Base-by-base conservation (phyloP, 2,888 invertebrate genomes). In the Seira musarum region DNA sequence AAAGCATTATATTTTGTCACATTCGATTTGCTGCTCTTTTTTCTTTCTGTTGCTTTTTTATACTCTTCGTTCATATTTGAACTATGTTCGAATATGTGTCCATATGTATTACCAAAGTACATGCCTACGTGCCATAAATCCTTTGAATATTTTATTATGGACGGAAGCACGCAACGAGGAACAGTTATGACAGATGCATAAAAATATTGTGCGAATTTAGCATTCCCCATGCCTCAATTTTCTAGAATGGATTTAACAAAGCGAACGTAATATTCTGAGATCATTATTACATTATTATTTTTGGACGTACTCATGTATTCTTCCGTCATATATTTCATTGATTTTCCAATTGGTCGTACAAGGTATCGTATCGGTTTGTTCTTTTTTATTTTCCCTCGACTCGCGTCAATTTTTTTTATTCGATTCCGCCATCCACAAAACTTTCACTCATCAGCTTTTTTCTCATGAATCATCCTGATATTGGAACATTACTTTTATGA, bases 321-420 rank as follows among this genome's bases (percentile, higher is more conserved):
- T 57, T 57, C 17, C n/a, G 57, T 57, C 17, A 57, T n/a, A n/a
- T n/a, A n/a, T 57, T 57, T n/a, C 57, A 57, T 57, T 57, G 57
- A 57, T 57, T 57, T 57, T 57, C 57, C 57, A 57, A 57, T 57
- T 57, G 40, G 40, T n/a, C n/a, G n/a, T n/a, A n/a, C n/a, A n/a
- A n/a, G n/a, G n/a, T n/a, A n/a, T n/a, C n/a, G n/a, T n/a, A n/a
- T n/a, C n/a, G n/a, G n/a, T n/a, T n/a, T n/a, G n/a, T n/a, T n/a
- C n/a, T n/a, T n/a, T n/a, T n/a, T n/a, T n/a, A n/a, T n/a, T n/a
- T n/a, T n/a, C n/a, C n/a, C n/a, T n/a, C n/a, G n/a, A n/a, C n/a
- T n/a, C n/a, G n/a, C n/a, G n/a, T n/a, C n/a, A n/a, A n/a, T n/a
- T n/a, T n/a, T n/a, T n/a, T n/a, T n/a, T n/a, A n/a, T n/a, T n/a